A percentile compares a stretch with the other conserved stretches of the same genome.
These are phyloP conservation scores for Melanostoma mellinum DNA, from an alignment of 2,888 invertebrate genomes.

Conservation along the genomic window DNA sequence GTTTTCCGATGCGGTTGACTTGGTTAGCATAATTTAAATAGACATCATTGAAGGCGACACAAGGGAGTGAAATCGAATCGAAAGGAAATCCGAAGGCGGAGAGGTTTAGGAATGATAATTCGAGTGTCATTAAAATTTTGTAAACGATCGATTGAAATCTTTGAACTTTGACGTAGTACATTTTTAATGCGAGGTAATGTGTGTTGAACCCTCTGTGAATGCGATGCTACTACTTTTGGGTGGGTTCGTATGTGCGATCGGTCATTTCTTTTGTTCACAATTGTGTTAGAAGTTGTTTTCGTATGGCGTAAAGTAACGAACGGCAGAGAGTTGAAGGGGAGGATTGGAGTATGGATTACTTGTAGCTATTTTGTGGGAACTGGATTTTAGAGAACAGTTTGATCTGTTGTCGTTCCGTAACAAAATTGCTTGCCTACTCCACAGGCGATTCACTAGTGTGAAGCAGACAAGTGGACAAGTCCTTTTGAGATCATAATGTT, in stretches of 20 bases:
- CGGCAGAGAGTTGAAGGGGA: too few species aligned
- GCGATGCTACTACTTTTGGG: neutral
- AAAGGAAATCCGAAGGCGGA: conserved; percentile 65
- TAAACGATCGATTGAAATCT: conserved; percentile 54
- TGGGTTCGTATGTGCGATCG: neutral
- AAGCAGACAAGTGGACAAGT: too few species aligned
- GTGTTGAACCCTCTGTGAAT: conserved; percentile 8
- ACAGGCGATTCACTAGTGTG: too few species aligned
- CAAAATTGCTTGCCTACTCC: too few species aligned
- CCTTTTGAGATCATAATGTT: too few species aligned
- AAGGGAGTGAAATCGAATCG: conserved; percentile 23
- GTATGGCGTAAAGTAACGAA: too few species aligned
- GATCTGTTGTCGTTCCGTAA: too few species aligned
- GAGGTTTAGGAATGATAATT: conserved; percentile 61
- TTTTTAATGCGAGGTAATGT: conserved; percentile 48
- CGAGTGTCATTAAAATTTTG: conserved; percentile 61
- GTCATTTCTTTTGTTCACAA: too few species aligned
- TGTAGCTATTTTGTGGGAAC: too few species aligned
- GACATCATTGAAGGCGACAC: conserved; percentile 16
- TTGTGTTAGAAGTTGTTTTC: too few species aligned
- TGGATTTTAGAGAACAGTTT: too few species aligned
- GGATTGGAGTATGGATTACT: too few species aligned
- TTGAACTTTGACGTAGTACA: conserved; percentile 25
- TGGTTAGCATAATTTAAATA: conserved; percentile 67
- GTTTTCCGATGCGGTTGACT: conserved; percentile 63